A percentile compares a stretch with the other conserved stretches of the same genome.
Evolutionary conservation across 2,888 invertebrate genomes (phyloP).

Genomic region (Meganola albula): DNA sequence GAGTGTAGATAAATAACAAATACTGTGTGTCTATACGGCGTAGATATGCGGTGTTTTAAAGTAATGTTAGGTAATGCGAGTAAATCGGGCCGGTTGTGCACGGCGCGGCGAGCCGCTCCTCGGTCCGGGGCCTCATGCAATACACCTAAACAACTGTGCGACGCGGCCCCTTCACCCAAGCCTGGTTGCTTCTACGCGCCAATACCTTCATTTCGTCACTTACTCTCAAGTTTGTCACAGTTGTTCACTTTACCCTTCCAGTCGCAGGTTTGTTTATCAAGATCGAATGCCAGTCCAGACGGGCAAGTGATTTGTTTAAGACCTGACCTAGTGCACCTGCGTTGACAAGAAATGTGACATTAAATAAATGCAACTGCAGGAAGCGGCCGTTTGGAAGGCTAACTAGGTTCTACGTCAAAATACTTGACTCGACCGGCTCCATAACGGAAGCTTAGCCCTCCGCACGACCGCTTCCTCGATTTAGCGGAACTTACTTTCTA

Average conservation of each 20-base stretch:
- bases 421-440: constrained; percentile 34
- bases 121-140: constrained; percentile 71
- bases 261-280: constrained; percentile 98
- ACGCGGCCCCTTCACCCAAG: constrained; percentile 75
- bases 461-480: constrained; percentile 63
- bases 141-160: constrained; percentile 70
- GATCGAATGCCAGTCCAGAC: constrained; percentile 97
- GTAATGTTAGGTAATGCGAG: constrained; percentile 57
- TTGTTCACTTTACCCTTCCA: constrained; percentile 98
- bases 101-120: constrained; percentile 45
- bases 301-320: constrained; percentile 98
- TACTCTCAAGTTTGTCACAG: constrained; percentile 98
- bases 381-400: constrained; percentile 68
- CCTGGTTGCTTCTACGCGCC: constrained; percentile 70
- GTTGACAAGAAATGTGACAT: constrained; percentile 76
- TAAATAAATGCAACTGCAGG: constrained; percentile 59
- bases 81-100: constrained; percentile 45
- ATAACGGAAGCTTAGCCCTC: constrained; percentile 60
- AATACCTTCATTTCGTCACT: constrained; percentile 80
- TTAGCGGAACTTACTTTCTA: constrained; percentile 90
- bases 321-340: constrained; percentile 95
- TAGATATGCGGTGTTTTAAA: too few relatives aligned
- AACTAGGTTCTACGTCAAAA: constrained; percentile 36
- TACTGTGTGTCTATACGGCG: constrained; percentile 19
- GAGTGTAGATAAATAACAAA: constrained; percentile 8